These are phyloP conservation scores for Drosophila mettleri DNA, from an alignment of 2,888 invertebrate genomes.

Conservation along the genomic window DNA sequence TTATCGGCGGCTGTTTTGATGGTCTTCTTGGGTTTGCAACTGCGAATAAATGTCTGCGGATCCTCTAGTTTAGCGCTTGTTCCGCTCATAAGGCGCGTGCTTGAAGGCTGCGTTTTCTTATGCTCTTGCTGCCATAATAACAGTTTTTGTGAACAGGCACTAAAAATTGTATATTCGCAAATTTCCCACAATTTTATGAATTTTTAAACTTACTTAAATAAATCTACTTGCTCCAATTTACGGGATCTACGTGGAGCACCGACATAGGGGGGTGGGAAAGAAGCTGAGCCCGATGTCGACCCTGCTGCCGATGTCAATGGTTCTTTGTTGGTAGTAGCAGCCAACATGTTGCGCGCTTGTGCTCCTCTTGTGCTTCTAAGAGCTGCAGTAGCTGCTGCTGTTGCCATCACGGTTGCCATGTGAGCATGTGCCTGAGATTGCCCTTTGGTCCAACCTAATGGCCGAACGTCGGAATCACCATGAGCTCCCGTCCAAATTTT, in stretches of 20 bases:
- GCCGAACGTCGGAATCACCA: conserved; percentile 78
- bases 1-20: conserved; percentile 11
- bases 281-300: background rate
- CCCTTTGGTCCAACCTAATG: conserved; percentile 89
- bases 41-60: conserved; percentile 42
- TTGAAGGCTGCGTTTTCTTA: conserved; percentile 41
- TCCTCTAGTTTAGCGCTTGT: conserved; percentile 55
- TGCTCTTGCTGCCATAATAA: conserved; percentile 83
- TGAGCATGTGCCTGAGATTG: conserved; percentile 38
- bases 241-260: conserved; percentile 50
- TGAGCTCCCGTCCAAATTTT: conserved; percentile 90
- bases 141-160: conserved; percentile 89
- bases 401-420: conserved; percentile 36
- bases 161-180: conserved; percentile 69
- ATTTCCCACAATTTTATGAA: too few relatives aligned
- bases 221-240: conserved; percentile 65
- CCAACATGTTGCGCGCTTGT: conserved; percentile 26
- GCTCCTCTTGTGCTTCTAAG: conserved; percentile 86
- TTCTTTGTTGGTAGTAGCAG: conserved; percentile 7
- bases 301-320: background rate
- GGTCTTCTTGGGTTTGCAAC: conserved; percentile 33
- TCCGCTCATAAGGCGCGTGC: conserved; percentile 37
- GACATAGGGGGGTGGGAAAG: conserved; percentile 45
- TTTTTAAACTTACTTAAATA: conserved; percentile 58
- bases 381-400: conserved; percentile 84